Percentiles rank a stretch among this genome's conserved stretches.
phyloP scores from a whole-genome alignment of 2,888 invertebrate genomes.

The Brachypalpus laphriformis region DNA sequence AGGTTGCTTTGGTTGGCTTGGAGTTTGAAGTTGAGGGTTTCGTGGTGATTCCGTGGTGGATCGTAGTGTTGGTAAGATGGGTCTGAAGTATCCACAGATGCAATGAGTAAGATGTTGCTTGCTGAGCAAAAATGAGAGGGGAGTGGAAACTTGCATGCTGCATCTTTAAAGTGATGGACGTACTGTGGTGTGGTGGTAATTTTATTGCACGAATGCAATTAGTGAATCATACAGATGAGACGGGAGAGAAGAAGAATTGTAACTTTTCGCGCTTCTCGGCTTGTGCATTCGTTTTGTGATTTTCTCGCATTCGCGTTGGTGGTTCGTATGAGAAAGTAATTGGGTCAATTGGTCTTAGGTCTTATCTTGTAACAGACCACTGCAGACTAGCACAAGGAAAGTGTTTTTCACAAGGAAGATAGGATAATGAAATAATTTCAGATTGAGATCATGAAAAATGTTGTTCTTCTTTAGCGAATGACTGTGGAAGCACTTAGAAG shows the following conservation, averaged over 20 bases:
- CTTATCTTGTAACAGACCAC: constrained; percentile 28
- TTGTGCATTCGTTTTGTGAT: constrained; percentile 43
- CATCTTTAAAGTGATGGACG: constrained; percentile 39
- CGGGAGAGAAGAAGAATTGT: neutral
- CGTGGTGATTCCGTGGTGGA: too few species aligned
- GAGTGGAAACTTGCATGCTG: constrained; percentile 25
- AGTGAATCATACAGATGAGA: constrained; percentile 28
- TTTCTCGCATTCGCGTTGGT: constrained; percentile 29
- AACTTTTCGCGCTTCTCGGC: neutral
- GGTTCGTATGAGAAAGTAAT: constrained; percentile 44
- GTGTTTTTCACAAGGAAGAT: constrained; percentile 22
- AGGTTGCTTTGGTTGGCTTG: constrained; percentile 52
- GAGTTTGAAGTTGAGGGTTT: neutral
- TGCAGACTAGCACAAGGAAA: constrained; percentile 17
- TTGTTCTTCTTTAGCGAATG: neutral
- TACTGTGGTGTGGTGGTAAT: constrained; percentile 41
- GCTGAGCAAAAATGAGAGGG: neutral
- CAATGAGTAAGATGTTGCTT: constrained; percentile 40
- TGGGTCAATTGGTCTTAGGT: constrained; percentile 65
- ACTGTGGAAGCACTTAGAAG: too few species aligned
- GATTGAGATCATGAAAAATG: constrained; percentile 38
- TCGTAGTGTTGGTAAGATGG: neutral
- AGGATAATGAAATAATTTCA: constrained; percentile 66
- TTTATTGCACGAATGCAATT: constrained; percentile 72
- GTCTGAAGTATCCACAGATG: neutral